Base-by-base conservation (phyloP, 2,888 invertebrate species). In the Epiblema foenella region DNA sequence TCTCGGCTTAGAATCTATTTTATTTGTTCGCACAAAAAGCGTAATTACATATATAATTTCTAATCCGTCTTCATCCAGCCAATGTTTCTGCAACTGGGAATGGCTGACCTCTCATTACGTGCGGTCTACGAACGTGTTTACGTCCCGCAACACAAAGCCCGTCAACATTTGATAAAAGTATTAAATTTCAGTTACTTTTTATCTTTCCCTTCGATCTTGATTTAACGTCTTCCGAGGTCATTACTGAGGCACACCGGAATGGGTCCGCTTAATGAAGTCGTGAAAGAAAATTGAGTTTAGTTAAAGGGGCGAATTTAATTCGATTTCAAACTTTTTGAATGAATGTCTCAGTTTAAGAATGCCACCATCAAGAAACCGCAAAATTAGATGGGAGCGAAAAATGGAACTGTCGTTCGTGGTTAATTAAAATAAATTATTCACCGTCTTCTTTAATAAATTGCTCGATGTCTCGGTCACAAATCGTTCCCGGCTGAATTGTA, bases 231-330 rank as follows among this genome's bases (percentile, higher is more conserved):
- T 90, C 89, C 88, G 89, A 89, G 91, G 89, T 91, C 90, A 90
- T 93, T 91, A 91, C 89, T 86, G 89, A 88, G 90, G 90, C 90
- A 89, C 89, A 90, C 89, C 89, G 90, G 88, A 90, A 91, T 90
- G 87, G 90, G 86, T 87, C 84, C 89, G 88, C 89, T 89, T 93
- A 93, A 92, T 91, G 92, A 92, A 91, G 89, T 91, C 92, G 88
- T 90, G 89, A 89, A 91, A 89, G 91, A 91, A 91, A 91, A 92
- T 91, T 89, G 91, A 91, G 91, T 91, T 90, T 89, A 90, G 90
- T 90, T 89, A 91, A 92, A 92, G 90, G 91, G 91, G 90, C 90
- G 91, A 89, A 90, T 91, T 91, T 91, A 91, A 91, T 91, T 92
- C 89, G 90, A 91, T 91, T 91, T 85, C 89, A 89, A 91, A 92